Percentiles rank a stretch among this genome's conserved stretches.
These are phyloP conservation scores for Nemoura dubitans DNA, from an alignment of 2,888 invertebrate genomes.

Conservation along the genomic window DNA sequence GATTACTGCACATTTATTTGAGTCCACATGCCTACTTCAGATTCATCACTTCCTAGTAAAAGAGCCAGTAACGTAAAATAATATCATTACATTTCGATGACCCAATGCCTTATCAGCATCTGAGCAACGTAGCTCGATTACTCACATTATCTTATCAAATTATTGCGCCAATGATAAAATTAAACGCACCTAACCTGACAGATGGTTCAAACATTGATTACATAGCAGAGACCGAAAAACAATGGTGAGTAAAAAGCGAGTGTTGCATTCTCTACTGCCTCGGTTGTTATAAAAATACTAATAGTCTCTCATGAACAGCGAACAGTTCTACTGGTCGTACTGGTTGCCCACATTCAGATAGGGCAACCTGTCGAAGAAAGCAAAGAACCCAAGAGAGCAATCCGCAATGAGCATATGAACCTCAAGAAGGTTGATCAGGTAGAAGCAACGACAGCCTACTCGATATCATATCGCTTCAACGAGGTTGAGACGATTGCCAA, in stretches of 20 bases:
- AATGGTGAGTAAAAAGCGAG: not conserved
- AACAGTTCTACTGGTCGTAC: not conserved
- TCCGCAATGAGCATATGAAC: not conserved
- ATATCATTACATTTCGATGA: not conserved
- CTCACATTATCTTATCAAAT: not conserved
- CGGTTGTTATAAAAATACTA: not conserved
- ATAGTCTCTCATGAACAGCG: not conserved
- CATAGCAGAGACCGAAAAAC: not conserved
- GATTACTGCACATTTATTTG: not conserved
- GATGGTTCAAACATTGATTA: not conserved
- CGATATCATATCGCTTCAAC: not conserved
- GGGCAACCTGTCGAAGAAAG: not conserved
- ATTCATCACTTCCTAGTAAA: not conserved
- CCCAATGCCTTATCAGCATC: conserved; percentile 7
- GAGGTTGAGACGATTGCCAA: not conserved
- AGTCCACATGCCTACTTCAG: not conserved
- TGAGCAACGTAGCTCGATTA: not conserved
- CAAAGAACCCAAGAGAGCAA: not conserved
- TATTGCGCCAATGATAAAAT: not conserved
- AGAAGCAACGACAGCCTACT: not conserved
- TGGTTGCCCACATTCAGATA: not conserved
- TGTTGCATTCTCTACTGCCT: not conserved
- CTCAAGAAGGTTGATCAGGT: not conserved
- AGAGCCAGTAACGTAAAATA: not conserved
- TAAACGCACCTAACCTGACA: conserved; percentile 12